These are phyloP conservation scores for Micromussa lordhowensis DNA, from an alignment of 92 coral and sea anemone genomes.

Conservation along the genomic window DNA sequence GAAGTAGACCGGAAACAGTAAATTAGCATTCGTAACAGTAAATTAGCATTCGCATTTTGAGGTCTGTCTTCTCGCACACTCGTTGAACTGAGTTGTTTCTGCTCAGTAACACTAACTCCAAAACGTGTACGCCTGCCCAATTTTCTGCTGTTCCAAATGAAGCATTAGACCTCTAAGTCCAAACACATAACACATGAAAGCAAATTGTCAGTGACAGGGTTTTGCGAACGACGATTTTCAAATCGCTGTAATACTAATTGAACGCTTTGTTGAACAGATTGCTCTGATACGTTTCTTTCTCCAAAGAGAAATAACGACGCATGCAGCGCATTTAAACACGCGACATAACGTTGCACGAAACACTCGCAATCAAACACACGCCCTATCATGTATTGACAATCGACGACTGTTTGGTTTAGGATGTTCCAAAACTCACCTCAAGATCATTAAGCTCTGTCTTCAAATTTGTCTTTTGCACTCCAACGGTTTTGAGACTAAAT, in stretches of 20 bases:
- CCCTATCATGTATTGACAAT: neutral
- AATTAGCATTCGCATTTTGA: neutral
- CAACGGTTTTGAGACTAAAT: no score
- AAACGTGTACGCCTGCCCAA: neutral
- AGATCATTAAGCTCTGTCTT: neutral
- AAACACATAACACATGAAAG: neutral
- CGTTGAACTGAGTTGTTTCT: neutral
- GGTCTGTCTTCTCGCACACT: neutral
- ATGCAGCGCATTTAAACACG: neutral
- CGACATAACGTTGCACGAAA: neutral
- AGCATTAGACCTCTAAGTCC: neutral
- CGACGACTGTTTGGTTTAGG: neutral
- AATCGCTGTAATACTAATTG: neutral
- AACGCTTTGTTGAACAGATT: neutral
- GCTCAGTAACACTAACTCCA: neutral
- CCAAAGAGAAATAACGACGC: neutral
- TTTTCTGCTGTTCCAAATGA: neutral
- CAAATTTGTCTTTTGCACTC: no score
- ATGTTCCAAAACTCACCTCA: neutral
- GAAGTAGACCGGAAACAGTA: neutral
- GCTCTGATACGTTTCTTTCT: neutral
- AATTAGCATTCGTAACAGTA: neutral
- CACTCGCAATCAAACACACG: neutral
- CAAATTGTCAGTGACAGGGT: neutral
- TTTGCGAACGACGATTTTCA: no score